phyloP scores from a whole-genome alignment of 1,140 invertebrate species.

The Drosophila orosa region DNA sequence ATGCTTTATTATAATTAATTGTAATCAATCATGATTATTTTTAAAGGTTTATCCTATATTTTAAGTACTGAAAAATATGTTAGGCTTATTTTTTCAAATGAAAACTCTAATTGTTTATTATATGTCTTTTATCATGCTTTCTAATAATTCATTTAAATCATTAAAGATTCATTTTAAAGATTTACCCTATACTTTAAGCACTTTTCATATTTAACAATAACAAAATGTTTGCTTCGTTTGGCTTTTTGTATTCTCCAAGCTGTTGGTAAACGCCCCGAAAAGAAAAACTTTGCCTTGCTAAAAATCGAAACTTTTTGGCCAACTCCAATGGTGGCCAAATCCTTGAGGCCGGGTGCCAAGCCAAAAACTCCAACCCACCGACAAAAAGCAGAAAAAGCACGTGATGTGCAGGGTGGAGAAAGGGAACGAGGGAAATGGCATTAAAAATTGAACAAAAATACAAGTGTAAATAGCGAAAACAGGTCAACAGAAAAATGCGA shows the following conservation, averaged over 20 bases:
- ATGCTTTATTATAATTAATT: too few relatives aligned
- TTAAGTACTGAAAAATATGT: too few relatives aligned
- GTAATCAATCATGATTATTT: too few relatives aligned
- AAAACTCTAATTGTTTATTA: background rate
- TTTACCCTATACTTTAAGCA: background rate
- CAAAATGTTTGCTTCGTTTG: slow-evolving; percentile 3
- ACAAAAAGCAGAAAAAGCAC: slow-evolving; percentile 36
- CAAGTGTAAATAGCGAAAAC: slow-evolving; percentile 68
- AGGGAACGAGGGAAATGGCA: slow-evolving; percentile 13
- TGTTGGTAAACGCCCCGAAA: slow-evolving; percentile 42
- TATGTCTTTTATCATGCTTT: background rate
- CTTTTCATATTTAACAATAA: slow-evolving; percentile 10
- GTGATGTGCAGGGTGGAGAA: slow-evolving; percentile 47
- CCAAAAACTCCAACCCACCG: slow-evolving; percentile 6
- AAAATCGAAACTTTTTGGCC: slow-evolving; percentile 69
- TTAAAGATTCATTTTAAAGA: background rate
- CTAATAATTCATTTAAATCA: background rate
- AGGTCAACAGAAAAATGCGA: slow-evolving; percentile 65
- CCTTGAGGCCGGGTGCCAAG: slow-evolving; percentile 61
- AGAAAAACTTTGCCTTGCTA: slow-evolving; percentile 38
- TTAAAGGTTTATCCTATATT: too few relatives aligned
- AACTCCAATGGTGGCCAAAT: slow-evolving; percentile 65
- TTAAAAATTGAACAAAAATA: slow-evolving; percentile 70
- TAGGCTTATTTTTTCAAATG: background rate
- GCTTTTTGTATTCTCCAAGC: slow-evolving; percentile 39